phyloP scores from a whole-genome alignment of 2,797 vertebrate species.

The Coregonus sp. region DNA sequence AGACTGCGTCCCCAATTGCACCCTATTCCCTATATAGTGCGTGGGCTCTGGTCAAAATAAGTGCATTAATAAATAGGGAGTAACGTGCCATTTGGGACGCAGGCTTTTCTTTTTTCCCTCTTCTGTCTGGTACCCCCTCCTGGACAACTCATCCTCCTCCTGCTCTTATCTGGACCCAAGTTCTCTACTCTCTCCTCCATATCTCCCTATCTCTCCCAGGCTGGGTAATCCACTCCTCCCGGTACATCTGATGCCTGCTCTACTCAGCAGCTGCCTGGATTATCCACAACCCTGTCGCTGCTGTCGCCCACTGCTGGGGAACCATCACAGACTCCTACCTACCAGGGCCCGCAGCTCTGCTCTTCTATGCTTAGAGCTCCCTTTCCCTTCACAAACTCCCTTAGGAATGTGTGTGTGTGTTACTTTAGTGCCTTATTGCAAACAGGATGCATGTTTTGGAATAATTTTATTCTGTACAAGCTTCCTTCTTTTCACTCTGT shows the following conservation, averaged over 20 bases:
- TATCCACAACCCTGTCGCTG: conserved; percentile 39
- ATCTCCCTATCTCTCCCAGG: conserved; percentile 61
- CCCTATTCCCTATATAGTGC: conserved; percentile 34
- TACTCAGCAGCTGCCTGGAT: conserved; percentile 63
- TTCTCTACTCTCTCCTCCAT: conserved; percentile 15
- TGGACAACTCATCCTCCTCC: conserved; percentile 25
- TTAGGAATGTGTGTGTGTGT: background rate
- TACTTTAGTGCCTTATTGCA: too few relatives aligned
- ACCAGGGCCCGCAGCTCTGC: background rate
- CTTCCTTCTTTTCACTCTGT: too few relatives aligned
- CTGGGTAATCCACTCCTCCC: conserved; percentile 72
- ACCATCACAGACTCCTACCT: background rate
- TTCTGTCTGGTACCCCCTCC: conserved; percentile 48
- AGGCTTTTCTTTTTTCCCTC: conserved; percentile 20
- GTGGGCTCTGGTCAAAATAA: background rate
- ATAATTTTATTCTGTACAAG: too few relatives aligned
- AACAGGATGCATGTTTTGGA: too few relatives aligned
- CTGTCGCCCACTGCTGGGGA: background rate
- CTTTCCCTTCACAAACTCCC: background rate
- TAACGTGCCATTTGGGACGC: background rate
- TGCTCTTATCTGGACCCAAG: conserved; percentile 28
- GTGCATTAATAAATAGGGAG: background rate
- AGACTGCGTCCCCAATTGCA: conserved; percentile 51
- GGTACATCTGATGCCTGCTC: conserved; percentile 65
- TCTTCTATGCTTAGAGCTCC: background rate